Base-by-base conservation (phyloP, 2,888 invertebrate genomes). In the Abrostola tripartita region DNA sequence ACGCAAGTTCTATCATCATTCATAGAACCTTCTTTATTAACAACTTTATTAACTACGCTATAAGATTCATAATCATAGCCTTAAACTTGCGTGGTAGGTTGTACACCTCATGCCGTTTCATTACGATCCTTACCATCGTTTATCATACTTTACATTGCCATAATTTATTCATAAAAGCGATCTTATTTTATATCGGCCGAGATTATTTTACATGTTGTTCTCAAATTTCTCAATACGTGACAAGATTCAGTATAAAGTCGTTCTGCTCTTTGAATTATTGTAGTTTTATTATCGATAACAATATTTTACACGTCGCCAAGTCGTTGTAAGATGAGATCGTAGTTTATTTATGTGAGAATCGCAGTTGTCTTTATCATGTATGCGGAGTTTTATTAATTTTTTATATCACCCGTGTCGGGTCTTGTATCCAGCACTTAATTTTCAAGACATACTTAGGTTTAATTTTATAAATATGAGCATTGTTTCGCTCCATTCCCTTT, bases 111-210 rank as follows among this genome's bases (percentile, higher is more conserved):
- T 87, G 88, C 88, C 87, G 90, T 91, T 92, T 90, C 92, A 93
- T 93, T 94, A 93, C 90, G 87, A 90, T 88, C 86, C 88, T 88
- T 88, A 92, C 89, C 76, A 92, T 92, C 93, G 88, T 94, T 93
- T 91, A 93, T 94, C 94, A 94, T 93, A 93, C 89, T 93, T 93
- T 91, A 93, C 92, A 92, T 90, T 91, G 90, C 90, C 84, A 90
- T 94, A 93, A 94, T 92, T 93, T 94, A 94, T 94, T 93, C 91
- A 88, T 88, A 89, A 88, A 88, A 81, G 78, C 85, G 86, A 88
- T 89, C 88, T 90, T 90, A 87, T 92, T 93, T 93, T 92, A 91
- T 92, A 90, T 88, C 82, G 81, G 85, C 78, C 68, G 76, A 88
- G 90, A 90, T 93, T 89, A 84, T 86, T 90, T 92, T 90, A 92